Percentiles rank a stretch among this genome's conserved stretches.
These are phyloP conservation scores for Onchidella celtica DNA, from an alignment of 2,888 invertebrate genomes.

Conservation along the genomic window DNA sequence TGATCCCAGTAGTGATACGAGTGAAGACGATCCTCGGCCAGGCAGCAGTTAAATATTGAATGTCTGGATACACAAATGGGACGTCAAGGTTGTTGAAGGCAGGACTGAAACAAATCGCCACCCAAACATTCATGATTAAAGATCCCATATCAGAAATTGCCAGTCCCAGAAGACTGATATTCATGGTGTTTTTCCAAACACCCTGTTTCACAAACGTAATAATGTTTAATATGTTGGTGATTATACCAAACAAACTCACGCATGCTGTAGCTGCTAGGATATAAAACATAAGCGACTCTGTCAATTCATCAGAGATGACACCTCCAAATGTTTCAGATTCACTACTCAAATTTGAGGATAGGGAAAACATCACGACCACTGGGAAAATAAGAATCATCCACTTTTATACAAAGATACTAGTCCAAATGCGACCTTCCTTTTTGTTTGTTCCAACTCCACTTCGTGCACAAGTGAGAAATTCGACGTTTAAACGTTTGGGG, in stretches of 20 bases:
- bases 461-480: too few relatives aligned
- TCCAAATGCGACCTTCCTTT: too few relatives aligned
- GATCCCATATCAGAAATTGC: constrained; percentile 11
- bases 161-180: neutral
- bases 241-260: neutral
- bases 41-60: neutral
- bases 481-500: too few relatives aligned
- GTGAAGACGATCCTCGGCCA: constrained; percentile 22
- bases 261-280: too few relatives aligned
- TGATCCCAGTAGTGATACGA: neutral
- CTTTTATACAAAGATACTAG: too few relatives aligned
- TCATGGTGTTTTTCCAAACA: neutral
- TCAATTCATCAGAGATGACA: too few relatives aligned
- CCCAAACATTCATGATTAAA: neutral
- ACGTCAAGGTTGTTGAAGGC: neutral
- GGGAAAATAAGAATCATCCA: too few relatives aligned
- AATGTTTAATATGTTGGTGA: constrained; percentile 6
- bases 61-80: neutral
- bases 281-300: too few relatives aligned
- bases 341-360: too few relatives aligned
- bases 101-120: neutral
- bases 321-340: too few relatives aligned
- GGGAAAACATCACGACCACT: too few relatives aligned
- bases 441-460: too few relatives aligned
- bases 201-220: constrained; percentile 1